A percentile compares a stretch with the other conserved stretches of the same genome.
Evolutionary conservation across 2,797 vertebrate species (phyloP).

Genomic region (Lophotriccus pileatus): DNA sequence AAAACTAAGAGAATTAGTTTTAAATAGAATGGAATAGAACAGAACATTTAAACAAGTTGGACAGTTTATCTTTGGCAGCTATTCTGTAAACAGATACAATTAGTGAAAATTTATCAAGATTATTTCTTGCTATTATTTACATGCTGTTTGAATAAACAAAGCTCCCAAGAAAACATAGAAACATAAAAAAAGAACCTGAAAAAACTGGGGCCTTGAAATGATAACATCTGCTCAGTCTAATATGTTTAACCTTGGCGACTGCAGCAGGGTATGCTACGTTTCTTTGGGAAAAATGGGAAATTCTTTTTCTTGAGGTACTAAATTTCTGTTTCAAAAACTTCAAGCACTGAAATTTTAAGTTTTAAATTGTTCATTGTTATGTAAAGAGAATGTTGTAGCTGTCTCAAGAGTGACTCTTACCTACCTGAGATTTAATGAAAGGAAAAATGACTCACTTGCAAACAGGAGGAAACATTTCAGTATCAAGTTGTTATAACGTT

Average conservation of each 20-base stretch:
- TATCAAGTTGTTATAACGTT: slow-evolving; percentile 42
- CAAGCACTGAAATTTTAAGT: not conserved
- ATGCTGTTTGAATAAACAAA: not conserved
- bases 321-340: not conserved
- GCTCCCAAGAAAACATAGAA: not conserved
- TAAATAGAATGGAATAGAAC: not conserved
- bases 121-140: not conserved
- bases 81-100: not conserved
- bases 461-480: slow-evolving; percentile 27
- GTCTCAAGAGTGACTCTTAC: not conserved
- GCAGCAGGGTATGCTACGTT: not conserved
- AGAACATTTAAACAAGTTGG: not conserved
- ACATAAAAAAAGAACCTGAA: not conserved
- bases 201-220: not conserved
- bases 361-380: slow-evolving; percentile 15
- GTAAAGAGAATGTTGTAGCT: slow-evolving; percentile 32
- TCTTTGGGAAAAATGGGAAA: not conserved
- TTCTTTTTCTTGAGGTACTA: not conserved
- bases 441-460: slow-evolving; percentile 15
- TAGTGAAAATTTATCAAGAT: not conserved
- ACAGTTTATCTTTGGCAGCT: not conserved
- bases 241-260: not conserved
- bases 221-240: not conserved
- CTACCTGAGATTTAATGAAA: slow-evolving; percentile 20
- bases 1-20: not conserved